A percentile compares a stretch with the other conserved stretches of the same genome.
Conservation (phyloP, 2,888 invertebrate species). For the Rhingia rostrata region DNA sequence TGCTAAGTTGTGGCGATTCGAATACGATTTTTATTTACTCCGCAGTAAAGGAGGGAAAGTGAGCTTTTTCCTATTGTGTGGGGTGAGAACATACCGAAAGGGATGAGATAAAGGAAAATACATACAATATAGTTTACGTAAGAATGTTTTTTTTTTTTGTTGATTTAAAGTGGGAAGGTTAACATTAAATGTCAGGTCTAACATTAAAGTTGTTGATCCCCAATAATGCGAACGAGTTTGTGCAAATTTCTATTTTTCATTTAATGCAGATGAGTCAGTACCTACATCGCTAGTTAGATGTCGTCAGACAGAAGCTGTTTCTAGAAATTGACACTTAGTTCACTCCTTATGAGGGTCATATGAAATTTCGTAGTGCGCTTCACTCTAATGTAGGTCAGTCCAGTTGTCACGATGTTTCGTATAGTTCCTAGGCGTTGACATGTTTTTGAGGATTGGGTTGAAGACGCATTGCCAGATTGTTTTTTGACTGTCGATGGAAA, state of each 20-base stretch:
- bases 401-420: no score
- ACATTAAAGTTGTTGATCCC: conserved; percentile 16
- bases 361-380: no score
- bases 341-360: no score
- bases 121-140: conserved; percentile 34
- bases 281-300: no score
- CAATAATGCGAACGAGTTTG: neutral
- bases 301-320: no score
- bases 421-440: no score
- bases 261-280: neutral
- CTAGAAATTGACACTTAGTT: no score
- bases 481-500: no score
- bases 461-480: no score
- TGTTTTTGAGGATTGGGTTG: no score
- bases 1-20: conserved; percentile 6
- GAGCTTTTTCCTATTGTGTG: conserved; percentile 11
- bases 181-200: neutral
- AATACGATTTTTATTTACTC: neutral
- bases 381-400: no score
- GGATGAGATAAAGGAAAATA: conserved; percentile 35
- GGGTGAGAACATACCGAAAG: conserved; percentile 6
- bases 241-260: neutral
- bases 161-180: neutral
- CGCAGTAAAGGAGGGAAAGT: conserved; percentile 1
- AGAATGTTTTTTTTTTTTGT: neutral